phyloP scores from a whole-genome alignment of 1,140 invertebrate genomes.

The Parasteatoda tepidariorum region DNA sequence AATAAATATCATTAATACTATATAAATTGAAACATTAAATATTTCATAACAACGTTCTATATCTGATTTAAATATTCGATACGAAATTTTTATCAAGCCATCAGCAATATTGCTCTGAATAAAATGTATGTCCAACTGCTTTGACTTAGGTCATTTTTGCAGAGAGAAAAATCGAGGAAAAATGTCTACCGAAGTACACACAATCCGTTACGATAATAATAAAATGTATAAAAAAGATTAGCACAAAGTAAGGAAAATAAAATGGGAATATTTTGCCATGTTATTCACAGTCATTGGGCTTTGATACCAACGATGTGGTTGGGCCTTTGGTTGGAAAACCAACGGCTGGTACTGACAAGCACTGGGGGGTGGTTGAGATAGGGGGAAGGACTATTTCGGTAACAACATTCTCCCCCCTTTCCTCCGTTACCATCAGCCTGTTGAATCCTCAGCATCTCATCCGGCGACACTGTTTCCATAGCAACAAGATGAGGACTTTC shows the following conservation, averaged over 20 bases:
- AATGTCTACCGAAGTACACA: neutral
- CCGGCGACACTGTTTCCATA: constrained; percentile 39
- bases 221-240: neutral
- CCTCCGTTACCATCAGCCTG: constrained; percentile 47
- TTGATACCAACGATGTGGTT: constrained; percentile 28
- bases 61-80: too few relatives aligned
- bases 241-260: neutral
- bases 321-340: constrained; percentile 18
- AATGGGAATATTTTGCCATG: neutral
- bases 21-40: too few relatives aligned
- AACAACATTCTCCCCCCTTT: constrained; percentile 4
- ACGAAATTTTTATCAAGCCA: too few relatives aligned
- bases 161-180: neutral
- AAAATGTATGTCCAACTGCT: too few relatives aligned
- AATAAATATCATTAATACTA: too few relatives aligned
- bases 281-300: constrained; percentile 50
- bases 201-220: neutral
- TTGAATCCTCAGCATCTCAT: constrained; percentile 43
- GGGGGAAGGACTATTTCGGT: neutral
- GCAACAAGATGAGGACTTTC: constrained; percentile 52
- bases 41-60: too few relatives aligned
- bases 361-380: neutral
- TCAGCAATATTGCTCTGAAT: too few relatives aligned
- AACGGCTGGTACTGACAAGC: constrained; percentile 41
- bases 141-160: too few relatives aligned